These are phyloP conservation scores for Dasysyrphus albostriatus DNA, from an alignment of 2,888 invertebrate genomes.

Conservation along the genomic window DNA sequence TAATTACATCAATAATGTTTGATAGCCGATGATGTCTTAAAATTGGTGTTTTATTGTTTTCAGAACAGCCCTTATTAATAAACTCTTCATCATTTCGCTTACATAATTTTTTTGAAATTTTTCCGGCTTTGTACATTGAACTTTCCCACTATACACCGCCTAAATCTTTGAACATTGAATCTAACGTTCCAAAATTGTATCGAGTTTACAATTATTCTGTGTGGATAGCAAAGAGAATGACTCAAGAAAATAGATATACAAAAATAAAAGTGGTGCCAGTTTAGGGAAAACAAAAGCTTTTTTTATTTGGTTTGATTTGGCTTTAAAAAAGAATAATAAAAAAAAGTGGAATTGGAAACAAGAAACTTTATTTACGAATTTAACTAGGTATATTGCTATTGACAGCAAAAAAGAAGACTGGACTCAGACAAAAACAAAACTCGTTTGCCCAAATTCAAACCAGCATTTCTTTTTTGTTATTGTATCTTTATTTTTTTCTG, in stretches of 20 bases:
- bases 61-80: no score
- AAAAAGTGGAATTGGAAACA: slow-evolving; percentile 20
- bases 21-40: no score
- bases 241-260: slow-evolving; percentile 29
- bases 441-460: slow-evolving; percentile 57
- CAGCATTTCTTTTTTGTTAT: slow-evolving; percentile 22
- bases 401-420: slow-evolving; percentile 26
- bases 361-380: slow-evolving; percentile 32
- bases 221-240: background rate
- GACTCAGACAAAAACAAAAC: slow-evolving; percentile 41
- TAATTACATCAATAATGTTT: no score
- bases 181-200: background rate
- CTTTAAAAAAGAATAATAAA: background rate
- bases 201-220: background rate
- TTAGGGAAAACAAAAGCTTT: slow-evolving; percentile 22
- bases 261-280: slow-evolving; percentile 37
- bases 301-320: slow-evolving; percentile 23
- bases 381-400: background rate
- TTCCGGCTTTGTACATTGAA: background rate
- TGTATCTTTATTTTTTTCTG: background rate
- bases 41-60: no score
- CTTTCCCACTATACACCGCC: background rate
- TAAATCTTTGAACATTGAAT: background rate
- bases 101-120: background rate
- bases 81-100: no score